phyloP scores from a whole-genome alignment of 2,113 vertebrate species.

The Murina feae region DNA sequence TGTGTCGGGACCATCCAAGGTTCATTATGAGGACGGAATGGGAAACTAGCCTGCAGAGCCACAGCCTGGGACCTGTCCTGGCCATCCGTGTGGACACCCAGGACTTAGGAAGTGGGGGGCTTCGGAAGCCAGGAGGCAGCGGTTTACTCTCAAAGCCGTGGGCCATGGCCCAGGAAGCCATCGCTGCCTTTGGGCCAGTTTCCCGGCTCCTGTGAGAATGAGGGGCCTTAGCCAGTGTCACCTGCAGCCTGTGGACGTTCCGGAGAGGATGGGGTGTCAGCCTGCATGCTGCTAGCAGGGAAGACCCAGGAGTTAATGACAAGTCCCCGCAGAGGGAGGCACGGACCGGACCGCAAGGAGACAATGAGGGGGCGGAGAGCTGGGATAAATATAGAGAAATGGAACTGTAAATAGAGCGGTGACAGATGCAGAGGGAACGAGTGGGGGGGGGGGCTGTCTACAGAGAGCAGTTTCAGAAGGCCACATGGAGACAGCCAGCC shows the following conservation, averaged over 20 bases:
- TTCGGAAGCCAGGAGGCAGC: background rate
- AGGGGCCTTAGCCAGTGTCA: background rate
- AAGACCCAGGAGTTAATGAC: background rate
- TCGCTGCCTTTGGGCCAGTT: background rate
- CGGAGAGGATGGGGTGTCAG: background rate
- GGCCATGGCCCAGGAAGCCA: background rate
- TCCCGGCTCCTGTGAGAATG: background rate
- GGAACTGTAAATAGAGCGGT: conserved; percentile 62
- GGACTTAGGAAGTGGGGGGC: background rate
- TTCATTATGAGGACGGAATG: background rate
- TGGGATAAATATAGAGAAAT: conserved; percentile 62
- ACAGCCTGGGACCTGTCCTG: background rate
- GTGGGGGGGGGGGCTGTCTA: background rate
- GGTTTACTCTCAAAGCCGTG: background rate
- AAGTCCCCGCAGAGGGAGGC: background rate
- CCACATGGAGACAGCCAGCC: background rate
- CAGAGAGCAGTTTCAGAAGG: conserved; percentile 20
- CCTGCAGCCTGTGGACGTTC: background rate
- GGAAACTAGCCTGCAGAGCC: background rate
- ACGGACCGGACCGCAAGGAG: background rate
- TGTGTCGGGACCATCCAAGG: background rate
- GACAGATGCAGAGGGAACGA: conserved; percentile 42
- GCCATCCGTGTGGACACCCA: background rate
- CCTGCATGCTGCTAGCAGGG: background rate
- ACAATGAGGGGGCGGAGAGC: conserved; percentile 38